Conservation (phyloP, 2,113 vertebrate species). For the Otus sunia region DNA sequence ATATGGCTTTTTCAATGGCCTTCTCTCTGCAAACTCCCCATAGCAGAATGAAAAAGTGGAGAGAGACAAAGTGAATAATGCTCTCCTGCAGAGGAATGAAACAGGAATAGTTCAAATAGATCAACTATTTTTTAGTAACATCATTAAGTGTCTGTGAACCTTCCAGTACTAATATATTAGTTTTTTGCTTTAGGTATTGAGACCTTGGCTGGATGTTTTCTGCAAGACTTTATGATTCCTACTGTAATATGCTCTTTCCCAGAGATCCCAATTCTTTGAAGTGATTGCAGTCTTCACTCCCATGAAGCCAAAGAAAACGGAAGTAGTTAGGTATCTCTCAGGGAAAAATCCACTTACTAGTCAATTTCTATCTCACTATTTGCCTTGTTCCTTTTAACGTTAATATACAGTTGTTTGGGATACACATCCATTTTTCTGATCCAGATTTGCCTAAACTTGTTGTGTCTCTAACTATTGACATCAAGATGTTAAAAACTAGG, state of each 20-base stretch:
- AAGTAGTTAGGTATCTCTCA: background rate
- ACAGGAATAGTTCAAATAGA: conserved; percentile 5
- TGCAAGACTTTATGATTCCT: background rate
- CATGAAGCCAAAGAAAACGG: background rate
- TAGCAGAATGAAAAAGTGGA: background rate
- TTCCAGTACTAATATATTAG: background rate
- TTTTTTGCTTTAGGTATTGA: background rate
- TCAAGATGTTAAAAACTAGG: background rate
- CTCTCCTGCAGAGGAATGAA: background rate
- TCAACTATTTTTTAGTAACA: background rate
- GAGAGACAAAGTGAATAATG: background rate
- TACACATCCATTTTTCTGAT: background rate
- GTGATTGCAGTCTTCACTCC: background rate
- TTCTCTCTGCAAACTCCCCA: background rate
- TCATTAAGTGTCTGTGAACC: background rate
- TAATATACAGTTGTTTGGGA: background rate
- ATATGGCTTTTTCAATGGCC: conserved; percentile 26
- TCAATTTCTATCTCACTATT: background rate
- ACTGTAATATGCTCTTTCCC: background rate
- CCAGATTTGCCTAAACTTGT: background rate
- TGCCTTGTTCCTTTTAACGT: background rate
- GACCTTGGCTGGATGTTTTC: conserved; percentile 1
- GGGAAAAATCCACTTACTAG: background rate
- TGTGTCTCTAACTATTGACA: background rate
- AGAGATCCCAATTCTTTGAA: background rate